These are phyloP conservation scores for Apodemia duryi DNA, from an alignment of 2,888 invertebrate species.

Conservation along the genomic window DNA sequence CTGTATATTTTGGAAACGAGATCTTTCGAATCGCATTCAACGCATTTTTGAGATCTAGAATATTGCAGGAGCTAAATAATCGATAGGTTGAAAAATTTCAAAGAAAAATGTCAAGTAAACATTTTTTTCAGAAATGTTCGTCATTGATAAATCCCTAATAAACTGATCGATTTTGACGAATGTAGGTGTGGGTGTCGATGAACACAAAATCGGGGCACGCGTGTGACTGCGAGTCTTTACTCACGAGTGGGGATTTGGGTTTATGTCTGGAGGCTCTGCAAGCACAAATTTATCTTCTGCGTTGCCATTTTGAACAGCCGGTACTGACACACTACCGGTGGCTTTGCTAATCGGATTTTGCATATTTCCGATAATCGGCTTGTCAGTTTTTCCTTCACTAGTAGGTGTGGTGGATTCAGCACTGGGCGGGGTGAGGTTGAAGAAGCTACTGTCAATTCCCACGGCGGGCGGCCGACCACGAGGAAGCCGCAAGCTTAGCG, in stretches of 20 bases:
- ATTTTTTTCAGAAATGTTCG: no score
- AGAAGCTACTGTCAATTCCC: constrained; percentile 57
- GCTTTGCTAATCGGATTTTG: constrained; percentile 19
- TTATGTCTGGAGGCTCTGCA: constrained; percentile 59
- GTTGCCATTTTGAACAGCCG: constrained; percentile 23
- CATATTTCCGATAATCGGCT: constrained; percentile 23
- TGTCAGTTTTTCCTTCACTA: constrained; percentile 38
- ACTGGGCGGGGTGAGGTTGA: constrained; percentile 72
- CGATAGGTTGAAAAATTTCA: no score
- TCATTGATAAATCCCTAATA: no score
- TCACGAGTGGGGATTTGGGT: constrained; percentile 76
- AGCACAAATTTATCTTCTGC: constrained; percentile 42
- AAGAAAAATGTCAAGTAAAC: no score
- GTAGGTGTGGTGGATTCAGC: constrained; percentile 64
- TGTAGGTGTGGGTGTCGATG: constrained; percentile 10
- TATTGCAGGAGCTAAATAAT: no score
- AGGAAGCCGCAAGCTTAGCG: constrained; percentile 63
- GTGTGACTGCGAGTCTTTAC: constrained; percentile 49
- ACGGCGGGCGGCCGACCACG: constrained; percentile 66
- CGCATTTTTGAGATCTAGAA: no score
- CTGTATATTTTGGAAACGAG: no score
- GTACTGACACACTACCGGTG: constrained; percentile 26
- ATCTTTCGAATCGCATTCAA: no score
- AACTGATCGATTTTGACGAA: constrained; percentile 29
- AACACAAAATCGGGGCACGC: constrained; percentile 11